phyloP scores from a whole-genome alignment of 2,888 invertebrate species.

The Gymnoscelis rufifasciata region DNA sequence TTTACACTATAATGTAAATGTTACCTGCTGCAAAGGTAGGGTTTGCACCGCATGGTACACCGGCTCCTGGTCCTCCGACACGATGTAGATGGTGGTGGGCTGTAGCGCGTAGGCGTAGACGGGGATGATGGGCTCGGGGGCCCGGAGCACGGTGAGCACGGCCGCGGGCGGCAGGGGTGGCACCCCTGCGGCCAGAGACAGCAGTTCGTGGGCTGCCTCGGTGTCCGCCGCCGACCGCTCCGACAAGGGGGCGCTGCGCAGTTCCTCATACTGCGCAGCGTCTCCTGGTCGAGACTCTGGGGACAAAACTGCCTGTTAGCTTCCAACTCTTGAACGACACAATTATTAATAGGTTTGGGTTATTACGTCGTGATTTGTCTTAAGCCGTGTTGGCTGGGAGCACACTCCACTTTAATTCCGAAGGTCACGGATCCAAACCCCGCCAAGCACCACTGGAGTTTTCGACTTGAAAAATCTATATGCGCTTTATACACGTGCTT shows the following conservation, averaged over 20 bases:
- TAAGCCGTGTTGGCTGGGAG: no score
- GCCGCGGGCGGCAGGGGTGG: conserved; percentile 86
- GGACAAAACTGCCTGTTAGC: no score
- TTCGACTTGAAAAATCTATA: no score
- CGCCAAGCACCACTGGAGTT: no score
- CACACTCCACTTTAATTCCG: no score
- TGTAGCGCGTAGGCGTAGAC: conserved; percentile 83
- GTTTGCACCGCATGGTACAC: conserved; percentile 51
- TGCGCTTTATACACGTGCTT: no score
- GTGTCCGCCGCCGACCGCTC: conserved; percentile 89
- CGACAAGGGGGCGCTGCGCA: conserved; percentile 37
- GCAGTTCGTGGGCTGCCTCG: conserved; percentile 90
- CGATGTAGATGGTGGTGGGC: conserved; percentile 64
- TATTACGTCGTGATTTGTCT: no score
- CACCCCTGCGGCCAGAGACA: conserved; percentile 86
- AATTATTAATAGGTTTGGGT: no score
- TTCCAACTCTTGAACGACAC: no score
- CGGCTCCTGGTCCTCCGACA: conserved; percentile 54
- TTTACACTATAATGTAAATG: not conserved
- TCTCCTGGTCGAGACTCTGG: conserved; percentile 3
- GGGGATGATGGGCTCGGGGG: conserved; percentile 65
- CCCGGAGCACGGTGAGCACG: conserved; percentile 58
- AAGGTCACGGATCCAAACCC: no score
- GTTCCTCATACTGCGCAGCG: conserved; percentile 13
- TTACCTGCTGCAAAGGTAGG: conserved; percentile 41